Evolutionary conservation across 1,140 invertebrate genomes (phyloP).

Genomic region (Hormaphis cornu): DNA sequence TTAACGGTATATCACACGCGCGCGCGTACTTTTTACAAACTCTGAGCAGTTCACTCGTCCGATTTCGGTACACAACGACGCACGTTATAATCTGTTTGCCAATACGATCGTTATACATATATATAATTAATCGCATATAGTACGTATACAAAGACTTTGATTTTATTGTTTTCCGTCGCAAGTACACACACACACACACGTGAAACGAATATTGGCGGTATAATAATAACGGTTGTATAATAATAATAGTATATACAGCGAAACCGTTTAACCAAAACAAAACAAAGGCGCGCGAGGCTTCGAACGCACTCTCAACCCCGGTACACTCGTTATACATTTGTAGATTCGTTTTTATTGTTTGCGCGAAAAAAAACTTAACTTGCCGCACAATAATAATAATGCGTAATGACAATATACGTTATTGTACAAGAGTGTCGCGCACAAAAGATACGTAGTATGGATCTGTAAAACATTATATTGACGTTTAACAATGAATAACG

Average conservation of each 20-base stretch:
- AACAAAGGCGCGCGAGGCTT: constrained; percentile 1
- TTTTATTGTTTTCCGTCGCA: neutral
- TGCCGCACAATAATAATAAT: too few relatives aligned
- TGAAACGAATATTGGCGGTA: neutral
- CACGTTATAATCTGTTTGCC: neutral
- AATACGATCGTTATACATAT: neutral
- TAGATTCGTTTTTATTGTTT: too few relatives aligned
- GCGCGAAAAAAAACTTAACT: constrained; percentile 1
- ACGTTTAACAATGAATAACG: constrained; percentile 20
- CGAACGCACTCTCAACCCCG: constrained; percentile 23
- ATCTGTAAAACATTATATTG: constrained; percentile 33
- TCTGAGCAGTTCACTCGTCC: too few relatives aligned
- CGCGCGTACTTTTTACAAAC: too few relatives aligned
- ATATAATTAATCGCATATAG: constrained; percentile 9
- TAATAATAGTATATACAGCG: too few relatives aligned
- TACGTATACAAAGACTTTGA: neutral
- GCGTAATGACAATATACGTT: too few relatives aligned
- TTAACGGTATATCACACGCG: too few relatives aligned
- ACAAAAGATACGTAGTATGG: constrained; percentile 27
- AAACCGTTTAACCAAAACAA: constrained; percentile 30
- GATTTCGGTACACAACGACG: too few relatives aligned
- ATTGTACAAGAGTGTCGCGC: neutral
- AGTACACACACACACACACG: neutral
- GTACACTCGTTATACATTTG: too few relatives aligned
- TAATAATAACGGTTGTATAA: constrained; percentile 27